Base-by-base conservation (phyloP, 2,888 invertebrate genomes). In the Agriotes lineatus region DNA sequence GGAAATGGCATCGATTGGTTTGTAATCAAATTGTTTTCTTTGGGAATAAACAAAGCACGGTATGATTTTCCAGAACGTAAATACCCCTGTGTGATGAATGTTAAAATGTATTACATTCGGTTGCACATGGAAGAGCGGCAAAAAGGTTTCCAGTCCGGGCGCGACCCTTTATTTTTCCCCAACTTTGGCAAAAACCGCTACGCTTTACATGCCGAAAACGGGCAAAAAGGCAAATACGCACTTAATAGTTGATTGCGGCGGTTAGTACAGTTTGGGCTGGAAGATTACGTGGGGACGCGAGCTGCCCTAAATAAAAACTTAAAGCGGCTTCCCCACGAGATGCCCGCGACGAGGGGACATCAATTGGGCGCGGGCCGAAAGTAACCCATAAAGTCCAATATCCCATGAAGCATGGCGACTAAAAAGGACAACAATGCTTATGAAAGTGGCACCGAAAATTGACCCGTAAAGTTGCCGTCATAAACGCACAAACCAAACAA, bases 401-500 rank as follows among this genome's bases (percentile, higher is more conserved):
- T 70, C 60, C 52, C 18, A 56, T 61, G 37, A 60, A 65, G 60
- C 48, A 45, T 50, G 64, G 56, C 71, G 64, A 70, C 72, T 60
- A 58, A 72, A 68, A 52, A 70, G 56, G 66, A 59, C 69, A 65
- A 48, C 69, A 58, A 60, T 61, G 67, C 64, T 69, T 65, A 50
- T 58, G 67, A 56, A 54, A 52, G 64, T 50, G 63, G 66, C 68
- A 68, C 54, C 30, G 68, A 62, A 74, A 70, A 67, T 72, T 66
- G 70, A 64, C 68, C 69, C 63, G 69, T 69, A 72, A 74, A 72
- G 69, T 70, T 71, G 56, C 69, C 66, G 57, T 58, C 67, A 67
- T 70, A 70, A 74, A 65, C 72, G 69, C 66, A 66, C 65, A 71
- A 72, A 72, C 71, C 71, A 67, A 72, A 72, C 69, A 67, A 71